phyloP scores from a whole-genome alignment of 2,797 vertebrate species.

The Pachyuromys duprasi region DNA sequence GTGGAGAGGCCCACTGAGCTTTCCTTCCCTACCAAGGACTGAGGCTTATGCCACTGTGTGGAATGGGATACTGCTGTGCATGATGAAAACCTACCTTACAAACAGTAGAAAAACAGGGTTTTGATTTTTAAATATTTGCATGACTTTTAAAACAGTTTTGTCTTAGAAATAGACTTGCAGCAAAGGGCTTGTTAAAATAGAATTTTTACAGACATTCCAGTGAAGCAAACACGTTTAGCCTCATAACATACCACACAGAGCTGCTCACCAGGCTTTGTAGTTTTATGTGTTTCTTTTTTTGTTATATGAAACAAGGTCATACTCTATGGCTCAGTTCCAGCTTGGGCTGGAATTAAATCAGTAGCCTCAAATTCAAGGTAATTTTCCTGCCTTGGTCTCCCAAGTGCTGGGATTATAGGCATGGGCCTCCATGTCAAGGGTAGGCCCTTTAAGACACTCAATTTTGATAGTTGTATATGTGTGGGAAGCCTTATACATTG shows the following conservation, averaged over 20 bases:
- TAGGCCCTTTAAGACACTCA: not conserved
- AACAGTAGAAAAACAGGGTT: not conserved
- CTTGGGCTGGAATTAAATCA: not conserved
- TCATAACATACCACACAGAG: not conserved
- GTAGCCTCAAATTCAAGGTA: not conserved
- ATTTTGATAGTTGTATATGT: not conserved
- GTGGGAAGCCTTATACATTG: not conserved
- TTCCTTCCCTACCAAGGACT: not conserved
- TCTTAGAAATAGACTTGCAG: conserved; percentile 40
- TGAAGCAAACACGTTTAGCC: not conserved
- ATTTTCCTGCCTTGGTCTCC: not conserved
- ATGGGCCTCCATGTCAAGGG: not conserved
- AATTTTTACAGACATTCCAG: conserved; percentile 35
- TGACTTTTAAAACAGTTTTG: conserved; percentile 36
- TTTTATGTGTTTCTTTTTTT: not conserved
- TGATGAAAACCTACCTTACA: conserved; percentile 5
- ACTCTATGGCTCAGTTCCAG: not conserved
- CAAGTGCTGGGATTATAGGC: not conserved
- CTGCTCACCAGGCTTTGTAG: not conserved
- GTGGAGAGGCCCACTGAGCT: not conserved
- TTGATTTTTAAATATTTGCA: not conserved
- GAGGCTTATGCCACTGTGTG: not conserved
- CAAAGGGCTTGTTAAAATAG: conserved; percentile 47
- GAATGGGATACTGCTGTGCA: not conserved
- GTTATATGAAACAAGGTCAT: not conserved